A percentile compares a stretch with the other conserved stretches of the same genome.
These are phyloP conservation scores for Pantherophis alleghaniensis DNA, from an alignment of 2,797 vertebrate genomes.

Conservation along the genomic window DNA sequence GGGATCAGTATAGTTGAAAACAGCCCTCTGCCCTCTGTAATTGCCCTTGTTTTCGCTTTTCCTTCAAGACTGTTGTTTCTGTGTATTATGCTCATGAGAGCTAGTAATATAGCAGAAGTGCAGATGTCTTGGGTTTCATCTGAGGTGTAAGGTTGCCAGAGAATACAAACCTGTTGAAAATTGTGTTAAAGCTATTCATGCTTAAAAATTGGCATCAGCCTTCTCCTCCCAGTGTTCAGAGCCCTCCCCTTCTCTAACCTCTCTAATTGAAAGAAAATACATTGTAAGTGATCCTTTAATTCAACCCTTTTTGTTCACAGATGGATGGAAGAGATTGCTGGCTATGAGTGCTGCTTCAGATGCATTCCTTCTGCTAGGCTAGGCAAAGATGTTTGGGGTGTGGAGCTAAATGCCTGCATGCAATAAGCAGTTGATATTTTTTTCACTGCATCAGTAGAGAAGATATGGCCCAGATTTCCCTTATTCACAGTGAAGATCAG, in stretches of 20 bases:
- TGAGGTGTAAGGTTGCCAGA: slow-evolving; percentile 21
- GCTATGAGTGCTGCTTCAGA: not conserved
- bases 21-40: slow-evolving; percentile 61
- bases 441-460: not conserved
- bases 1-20: slow-evolving; percentile 66
- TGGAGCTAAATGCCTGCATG: slow-evolving; percentile 4
- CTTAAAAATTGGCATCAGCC: slow-evolving; percentile 33
- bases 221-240: slow-evolving; percentile 16
- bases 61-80: slow-evolving; percentile 59
- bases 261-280: slow-evolving; percentile 35
- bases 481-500: not conserved
- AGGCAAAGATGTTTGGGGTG: not conserved
- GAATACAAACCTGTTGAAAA: slow-evolving; percentile 58
- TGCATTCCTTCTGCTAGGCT: slow-evolving; percentile 17
- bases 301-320: slow-evolving; percentile 39
- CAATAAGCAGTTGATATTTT: not conserved
- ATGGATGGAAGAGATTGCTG: slow-evolving; percentile 27
- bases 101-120: slow-evolving; percentile 16
- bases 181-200: slow-evolving; percentile 44
- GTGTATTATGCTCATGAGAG: slow-evolving; percentile 57
- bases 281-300: slow-evolving; percentile 43
- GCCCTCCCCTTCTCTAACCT: not conserved
- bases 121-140: slow-evolving; percentile 33
- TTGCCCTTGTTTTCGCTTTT: slow-evolving; percentile 53
- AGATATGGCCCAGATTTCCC: no score